Conservation (phyloP, 2,888 invertebrate genomes). For the Macrosiphum euphorbiae region DNA sequence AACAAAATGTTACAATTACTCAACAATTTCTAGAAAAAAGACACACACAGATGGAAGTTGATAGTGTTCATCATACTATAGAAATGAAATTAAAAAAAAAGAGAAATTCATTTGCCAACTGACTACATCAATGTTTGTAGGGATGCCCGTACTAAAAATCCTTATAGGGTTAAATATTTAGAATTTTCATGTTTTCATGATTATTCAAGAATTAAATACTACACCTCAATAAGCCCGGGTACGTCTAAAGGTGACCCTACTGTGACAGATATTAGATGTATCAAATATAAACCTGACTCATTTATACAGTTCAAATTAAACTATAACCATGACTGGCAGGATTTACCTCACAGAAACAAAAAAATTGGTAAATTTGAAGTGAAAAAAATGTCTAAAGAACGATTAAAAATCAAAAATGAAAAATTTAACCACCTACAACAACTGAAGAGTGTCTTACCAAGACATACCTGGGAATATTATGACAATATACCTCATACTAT, state of each 20-base stretch:
- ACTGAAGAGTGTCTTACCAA: no score
- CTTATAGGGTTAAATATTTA: background rate
- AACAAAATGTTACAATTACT: background rate
- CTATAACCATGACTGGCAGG: no score
- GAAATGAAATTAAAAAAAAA: conserved; percentile 69
- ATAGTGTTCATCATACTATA: conserved; percentile 69
- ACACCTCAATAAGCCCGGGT: background rate
- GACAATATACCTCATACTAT: no score
- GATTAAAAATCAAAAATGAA: no score
- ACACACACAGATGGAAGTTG: conserved; percentile 65
- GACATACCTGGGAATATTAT: no score
- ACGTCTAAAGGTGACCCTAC: background rate
- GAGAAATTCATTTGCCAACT: background rate
- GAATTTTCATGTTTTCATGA: conserved; percentile 10
- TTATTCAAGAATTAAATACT: background rate
- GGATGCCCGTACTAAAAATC: background rate
- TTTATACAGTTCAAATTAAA: no score
- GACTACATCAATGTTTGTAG: background rate
- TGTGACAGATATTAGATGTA: background rate
- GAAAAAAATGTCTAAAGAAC: no score
- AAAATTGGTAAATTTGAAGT: no score
- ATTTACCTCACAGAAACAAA: no score
- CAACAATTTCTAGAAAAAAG: background rate
- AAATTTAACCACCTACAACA: no score
- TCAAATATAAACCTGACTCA: background rate